phyloP scores from a whole-genome alignment of 2,888 invertebrate species.

The Tinea semifulvella region DNA sequence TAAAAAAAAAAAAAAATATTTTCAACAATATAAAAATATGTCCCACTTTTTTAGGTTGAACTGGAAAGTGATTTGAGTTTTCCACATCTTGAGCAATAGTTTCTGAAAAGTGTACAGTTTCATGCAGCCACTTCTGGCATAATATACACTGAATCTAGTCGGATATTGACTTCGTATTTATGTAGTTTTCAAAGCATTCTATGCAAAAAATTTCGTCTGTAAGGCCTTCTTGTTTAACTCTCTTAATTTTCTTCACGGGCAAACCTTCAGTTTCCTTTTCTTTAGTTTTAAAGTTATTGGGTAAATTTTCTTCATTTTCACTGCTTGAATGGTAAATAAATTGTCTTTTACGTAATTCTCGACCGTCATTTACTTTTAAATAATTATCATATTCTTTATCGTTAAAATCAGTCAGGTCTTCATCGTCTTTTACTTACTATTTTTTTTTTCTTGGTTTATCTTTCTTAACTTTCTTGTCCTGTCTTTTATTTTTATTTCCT shows the following conservation, averaged over 20 bases:
- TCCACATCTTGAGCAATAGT: not conserved
- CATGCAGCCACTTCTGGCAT: not conserved
- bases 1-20: not conserved
- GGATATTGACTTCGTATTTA: not conserved
- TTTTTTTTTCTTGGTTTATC: not conserved
- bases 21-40: not conserved
- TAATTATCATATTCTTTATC: slow-evolving; percentile 11
- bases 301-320: slow-evolving; percentile 14
- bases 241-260: not conserved
- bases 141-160: not conserved
- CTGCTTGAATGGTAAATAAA: slow-evolving; percentile 9
- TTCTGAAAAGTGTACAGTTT: not conserved
- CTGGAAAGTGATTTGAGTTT: not conserved
- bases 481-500: not conserved
- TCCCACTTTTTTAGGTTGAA: not conserved
- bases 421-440: not conserved
- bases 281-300: slow-evolving; percentile 9
- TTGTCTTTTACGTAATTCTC: not conserved
- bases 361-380: slow-evolving; percentile 1
- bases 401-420: slow-evolving; percentile 2
- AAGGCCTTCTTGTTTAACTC: not conserved
- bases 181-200: not conserved
- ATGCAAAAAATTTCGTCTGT: not conserved
- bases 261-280: slow-evolving; percentile 3
- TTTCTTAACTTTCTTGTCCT: slow-evolving; percentile 1